These are phyloP conservation scores for Drosophila bocki DNA, from an alignment of 1,140 invertebrate species.

Conservation along the genomic window DNA sequence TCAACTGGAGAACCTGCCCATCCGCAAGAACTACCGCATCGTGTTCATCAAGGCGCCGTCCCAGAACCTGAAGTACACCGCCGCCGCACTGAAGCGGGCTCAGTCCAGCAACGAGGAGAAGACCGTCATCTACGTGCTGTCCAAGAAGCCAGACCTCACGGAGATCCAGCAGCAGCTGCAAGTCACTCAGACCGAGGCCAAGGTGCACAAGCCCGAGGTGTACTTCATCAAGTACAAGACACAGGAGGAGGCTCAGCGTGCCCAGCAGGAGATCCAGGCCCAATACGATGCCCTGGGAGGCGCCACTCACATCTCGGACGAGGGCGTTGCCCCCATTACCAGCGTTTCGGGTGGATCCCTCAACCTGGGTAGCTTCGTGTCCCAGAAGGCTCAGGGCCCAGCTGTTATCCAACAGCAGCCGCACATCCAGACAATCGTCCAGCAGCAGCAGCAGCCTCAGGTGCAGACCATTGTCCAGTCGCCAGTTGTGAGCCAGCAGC, in stretches of 20 bases:
- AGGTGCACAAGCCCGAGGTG: conserved; percentile 89
- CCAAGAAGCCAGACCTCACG: conserved; percentile 87
- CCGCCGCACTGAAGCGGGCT: conserved; percentile 86
- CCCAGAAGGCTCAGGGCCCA: conserved; percentile 44
- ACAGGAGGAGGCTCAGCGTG: conserved; percentile 86
- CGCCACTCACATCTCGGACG: conserved; percentile 79
- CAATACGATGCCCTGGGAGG: conserved; percentile 82
- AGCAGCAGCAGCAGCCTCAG: conserved; percentile 34
- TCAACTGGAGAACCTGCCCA: conserved; percentile 79
- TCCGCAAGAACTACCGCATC: conserved; percentile 94
- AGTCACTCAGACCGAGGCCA: conserved; percentile 66
- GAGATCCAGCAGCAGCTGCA: conserved; percentile 79
- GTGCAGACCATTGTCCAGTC: conserved; percentile 29
- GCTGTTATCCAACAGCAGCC: conserved; percentile 25
- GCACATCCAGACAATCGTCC: conserved; percentile 32
- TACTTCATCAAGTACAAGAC: conserved; percentile 92
- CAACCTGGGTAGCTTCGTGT: conserved; percentile 59
- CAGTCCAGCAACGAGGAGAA: conserved; percentile 92
- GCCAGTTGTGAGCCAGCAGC: conserved; percentile 32
- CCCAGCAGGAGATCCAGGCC: conserved; percentile 83
- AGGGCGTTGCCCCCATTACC: conserved; percentile 78
- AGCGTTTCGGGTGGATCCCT: conserved; percentile 69
- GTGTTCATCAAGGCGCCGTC: conserved; percentile 94
- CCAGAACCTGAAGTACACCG: conserved; percentile 88
- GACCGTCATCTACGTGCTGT: conserved; percentile 94